Evolutionary conservation across 2,797 vertebrate species (phyloP).

Genomic region (Hylomyscus alleni): DNA sequence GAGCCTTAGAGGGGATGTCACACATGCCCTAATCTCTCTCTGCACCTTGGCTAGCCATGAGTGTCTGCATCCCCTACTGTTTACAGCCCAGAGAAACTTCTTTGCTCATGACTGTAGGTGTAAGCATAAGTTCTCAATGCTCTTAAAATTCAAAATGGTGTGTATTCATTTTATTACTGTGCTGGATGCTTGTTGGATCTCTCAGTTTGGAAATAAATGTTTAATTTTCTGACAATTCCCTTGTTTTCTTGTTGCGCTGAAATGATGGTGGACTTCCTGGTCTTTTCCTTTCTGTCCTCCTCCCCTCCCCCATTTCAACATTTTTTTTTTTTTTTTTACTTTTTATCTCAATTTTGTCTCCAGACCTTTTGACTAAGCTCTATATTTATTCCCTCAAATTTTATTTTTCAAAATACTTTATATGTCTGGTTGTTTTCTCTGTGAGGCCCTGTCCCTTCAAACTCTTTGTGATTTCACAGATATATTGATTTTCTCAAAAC

Average conservation of each 20-base stretch:
- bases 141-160: conserved; percentile 11
- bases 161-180: not conserved
- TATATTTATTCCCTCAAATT: not conserved
- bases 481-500: conserved; percentile 26
- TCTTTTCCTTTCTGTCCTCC: not conserved
- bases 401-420: not conserved
- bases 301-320: not conserved
- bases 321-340: not conserved
- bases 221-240: not conserved
- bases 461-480: not conserved
- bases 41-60: not conserved
- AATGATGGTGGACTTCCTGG: not conserved
- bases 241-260: not conserved
- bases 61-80: not conserved
- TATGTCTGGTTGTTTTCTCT: not conserved
- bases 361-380: not conserved
- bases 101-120: too few species aligned
- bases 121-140: not conserved
- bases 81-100: not conserved
- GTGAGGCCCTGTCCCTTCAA: not conserved
- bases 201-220: not conserved
- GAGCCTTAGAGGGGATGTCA: not conserved
- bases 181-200: not conserved
- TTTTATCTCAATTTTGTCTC: not conserved
- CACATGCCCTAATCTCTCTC: not conserved